phyloP scores from a whole-genome alignment of 2,113 vertebrate species.

The Acrocephalus kingi region DNA sequence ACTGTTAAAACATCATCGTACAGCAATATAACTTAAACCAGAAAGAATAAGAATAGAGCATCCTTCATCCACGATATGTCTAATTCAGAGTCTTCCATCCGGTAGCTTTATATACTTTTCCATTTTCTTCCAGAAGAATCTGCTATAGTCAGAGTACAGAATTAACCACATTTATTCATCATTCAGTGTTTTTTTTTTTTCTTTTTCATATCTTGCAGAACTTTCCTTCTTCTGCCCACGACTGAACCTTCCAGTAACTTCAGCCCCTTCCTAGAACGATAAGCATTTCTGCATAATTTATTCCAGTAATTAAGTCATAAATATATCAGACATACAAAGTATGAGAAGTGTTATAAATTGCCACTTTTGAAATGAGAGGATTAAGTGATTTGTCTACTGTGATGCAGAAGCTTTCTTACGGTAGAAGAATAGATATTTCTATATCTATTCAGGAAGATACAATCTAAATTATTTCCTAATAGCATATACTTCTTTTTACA shows the following conservation, averaged over 20 bases:
- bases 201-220: neutral
- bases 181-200: neutral
- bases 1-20: neutral
- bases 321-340: neutral
- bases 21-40: neutral
- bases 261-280: neutral
- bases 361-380: neutral
- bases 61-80: neutral
- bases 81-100: neutral
- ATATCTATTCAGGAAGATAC: neutral
- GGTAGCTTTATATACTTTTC: neutral
- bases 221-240: neutral
- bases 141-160: neutral
- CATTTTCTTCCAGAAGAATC: neutral
- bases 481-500: neutral
- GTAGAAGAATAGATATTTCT: neutral
- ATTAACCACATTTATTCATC: neutral
- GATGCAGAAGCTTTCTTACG: neutral
- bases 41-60: neutral
- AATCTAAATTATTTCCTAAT: neutral
- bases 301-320: neutral
- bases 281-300: neutral
- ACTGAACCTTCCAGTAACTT: neutral
- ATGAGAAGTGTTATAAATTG: neutral
- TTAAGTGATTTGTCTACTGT: neutral